phyloP scores from a whole-genome alignment of 64 coral and sea anemone species.

The Astreopora myriophthalma region DNA sequence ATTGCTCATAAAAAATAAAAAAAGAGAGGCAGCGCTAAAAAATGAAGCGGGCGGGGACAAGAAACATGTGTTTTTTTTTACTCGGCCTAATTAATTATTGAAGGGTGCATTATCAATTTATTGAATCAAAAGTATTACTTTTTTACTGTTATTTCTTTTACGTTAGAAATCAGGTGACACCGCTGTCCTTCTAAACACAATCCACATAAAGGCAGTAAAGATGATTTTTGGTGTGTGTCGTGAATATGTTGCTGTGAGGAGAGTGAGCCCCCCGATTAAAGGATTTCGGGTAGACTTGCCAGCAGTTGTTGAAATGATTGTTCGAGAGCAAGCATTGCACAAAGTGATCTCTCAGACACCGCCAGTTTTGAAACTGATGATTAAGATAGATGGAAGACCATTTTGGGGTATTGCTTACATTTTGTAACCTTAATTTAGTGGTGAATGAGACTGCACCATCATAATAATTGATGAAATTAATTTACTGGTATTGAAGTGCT shows the following conservation, averaged over 20 bases:
- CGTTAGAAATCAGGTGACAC: background rate
- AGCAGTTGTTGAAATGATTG: background rate
- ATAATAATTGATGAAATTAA: background rate
- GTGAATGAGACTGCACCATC: background rate
- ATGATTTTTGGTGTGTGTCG: conserved; percentile 17
- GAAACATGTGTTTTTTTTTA: too few relatives aligned
- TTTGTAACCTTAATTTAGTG: too few relatives aligned
- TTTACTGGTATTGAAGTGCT: background rate
- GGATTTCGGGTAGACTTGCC: conserved; percentile 28
- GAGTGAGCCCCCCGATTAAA: conserved; percentile 42
- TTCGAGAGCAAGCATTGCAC: background rate
- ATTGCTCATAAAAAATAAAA: too few relatives aligned
- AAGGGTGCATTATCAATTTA: too few relatives aligned
- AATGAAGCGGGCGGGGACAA: too few relatives aligned
- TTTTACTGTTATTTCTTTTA: background rate
- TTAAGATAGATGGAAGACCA: conserved; percentile 40
- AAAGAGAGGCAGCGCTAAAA: too few relatives aligned
- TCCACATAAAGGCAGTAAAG: conserved; percentile 25
- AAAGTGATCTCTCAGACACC: background rate
- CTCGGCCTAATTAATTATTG: too few relatives aligned
- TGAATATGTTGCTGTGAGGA: conserved; percentile 26
- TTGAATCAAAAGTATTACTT: too few relatives aligned
- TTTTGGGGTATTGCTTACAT: conserved; percentile 9
- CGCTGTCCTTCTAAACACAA: conserved; percentile 21
- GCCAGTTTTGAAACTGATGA: background rate